Percentiles rank a stretch among this genome's conserved stretches.
These are phyloP conservation scores for Leuciscus idus DNA, from an alignment of 2,113 vertebrate genomes.

Conservation along the genomic window DNA sequence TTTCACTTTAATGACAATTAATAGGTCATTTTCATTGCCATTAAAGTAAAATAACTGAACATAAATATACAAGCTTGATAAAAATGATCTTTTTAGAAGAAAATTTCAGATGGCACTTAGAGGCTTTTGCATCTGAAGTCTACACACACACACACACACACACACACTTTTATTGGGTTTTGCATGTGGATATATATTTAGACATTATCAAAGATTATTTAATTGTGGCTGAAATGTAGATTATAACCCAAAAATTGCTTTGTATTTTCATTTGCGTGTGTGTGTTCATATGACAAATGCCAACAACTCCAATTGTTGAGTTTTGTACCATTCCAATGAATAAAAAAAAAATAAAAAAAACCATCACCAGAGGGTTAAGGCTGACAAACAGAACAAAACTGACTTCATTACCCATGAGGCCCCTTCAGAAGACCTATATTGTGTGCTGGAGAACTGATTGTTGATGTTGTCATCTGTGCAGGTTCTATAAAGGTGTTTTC, in stretches of 20 bases:
- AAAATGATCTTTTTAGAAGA: too few species aligned
- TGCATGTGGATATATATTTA: background rate
- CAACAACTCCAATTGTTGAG: too few species aligned
- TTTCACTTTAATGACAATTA: too few species aligned
- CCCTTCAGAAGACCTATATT: background rate
- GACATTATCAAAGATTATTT: background rate
- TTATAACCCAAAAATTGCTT: background rate
- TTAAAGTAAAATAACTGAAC: too few species aligned
- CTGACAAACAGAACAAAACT: background rate
- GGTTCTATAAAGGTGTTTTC: slow-evolving; percentile 97
- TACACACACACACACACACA: too few species aligned
- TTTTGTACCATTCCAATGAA: background rate
- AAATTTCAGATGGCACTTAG: too few species aligned
- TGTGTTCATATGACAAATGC: background rate
- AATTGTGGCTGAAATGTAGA: background rate
- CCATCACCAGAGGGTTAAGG: background rate
- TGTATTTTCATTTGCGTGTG: background rate
- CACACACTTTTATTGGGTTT: background rate
- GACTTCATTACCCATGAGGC: background rate
- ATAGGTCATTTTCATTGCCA: too few species aligned
- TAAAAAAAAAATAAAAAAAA: too few species aligned
- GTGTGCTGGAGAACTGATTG: background rate
- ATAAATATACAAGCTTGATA: too few species aligned
- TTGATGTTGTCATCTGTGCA: slow-evolving; percentile 57
- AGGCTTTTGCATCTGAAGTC: too few species aligned